Conservation (phyloP, 1,140 invertebrate species). For the Aphis gossypii region DNA sequence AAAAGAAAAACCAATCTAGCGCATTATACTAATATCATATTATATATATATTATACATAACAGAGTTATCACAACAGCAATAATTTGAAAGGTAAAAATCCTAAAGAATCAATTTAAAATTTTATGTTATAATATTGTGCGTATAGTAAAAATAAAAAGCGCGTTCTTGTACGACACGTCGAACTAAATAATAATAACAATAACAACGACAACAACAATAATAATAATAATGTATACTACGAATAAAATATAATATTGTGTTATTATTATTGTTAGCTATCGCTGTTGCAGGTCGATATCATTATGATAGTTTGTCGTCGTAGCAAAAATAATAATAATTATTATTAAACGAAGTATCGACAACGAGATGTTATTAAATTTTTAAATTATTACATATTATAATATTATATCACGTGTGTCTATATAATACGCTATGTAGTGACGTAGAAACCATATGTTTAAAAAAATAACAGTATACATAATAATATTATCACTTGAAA, state of each 20-base stretch:
- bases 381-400: neutral
- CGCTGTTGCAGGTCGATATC: neutral
- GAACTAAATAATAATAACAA: neutral
- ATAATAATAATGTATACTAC: neutral
- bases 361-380: neutral
- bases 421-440: neutral
- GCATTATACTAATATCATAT: neutral
- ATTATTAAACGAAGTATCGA: neutral
- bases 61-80: neutral
- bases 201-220: too few relatives aligned
- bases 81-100: neutral
- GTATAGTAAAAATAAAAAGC: conserved; percentile 11
- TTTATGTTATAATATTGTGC: neutral
- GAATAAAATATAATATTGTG: neutral
- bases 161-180: neutral
- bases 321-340: neutral
- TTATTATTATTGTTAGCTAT: neutral
- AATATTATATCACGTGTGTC: neutral
- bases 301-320: neutral
- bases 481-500: neutral
- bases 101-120: neutral
- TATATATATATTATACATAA: too few relatives aligned
- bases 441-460: neutral
- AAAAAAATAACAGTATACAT: neutral
- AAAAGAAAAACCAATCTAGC: neutral